Evolutionary conservation across 2,113 vertebrate genomes (phyloP).

Genomic region (Myodes glareolus): DNA sequence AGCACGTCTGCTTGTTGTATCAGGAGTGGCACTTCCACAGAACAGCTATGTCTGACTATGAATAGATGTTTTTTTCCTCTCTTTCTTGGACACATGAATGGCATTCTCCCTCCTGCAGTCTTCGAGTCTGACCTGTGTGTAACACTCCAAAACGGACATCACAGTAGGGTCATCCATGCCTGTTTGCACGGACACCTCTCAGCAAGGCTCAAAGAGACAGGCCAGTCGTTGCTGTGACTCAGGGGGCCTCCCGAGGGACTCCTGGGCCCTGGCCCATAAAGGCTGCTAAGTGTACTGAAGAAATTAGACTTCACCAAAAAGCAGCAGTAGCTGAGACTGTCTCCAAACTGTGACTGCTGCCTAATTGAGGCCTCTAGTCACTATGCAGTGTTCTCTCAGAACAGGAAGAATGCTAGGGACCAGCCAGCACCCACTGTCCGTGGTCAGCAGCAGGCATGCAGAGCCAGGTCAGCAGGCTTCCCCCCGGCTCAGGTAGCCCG

Average conservation of each 20-base stretch:
- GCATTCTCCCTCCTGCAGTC: conserved; percentile 63
- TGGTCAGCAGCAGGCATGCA: neutral
- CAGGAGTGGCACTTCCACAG: neutral
- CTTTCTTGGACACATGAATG: conserved; percentile 69
- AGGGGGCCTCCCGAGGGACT: conserved; percentile 30
- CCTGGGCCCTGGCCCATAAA: neutral
- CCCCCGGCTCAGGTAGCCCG: neutral
- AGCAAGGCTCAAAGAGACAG: conserved; percentile 45
- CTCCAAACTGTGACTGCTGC: neutral
- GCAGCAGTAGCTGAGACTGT: neutral
- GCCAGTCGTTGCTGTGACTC: neutral
- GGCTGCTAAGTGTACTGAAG: conserved; percentile 28
- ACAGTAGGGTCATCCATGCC: neutral
- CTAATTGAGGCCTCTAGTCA: neutral
- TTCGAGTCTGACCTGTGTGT: conserved; percentile 47
- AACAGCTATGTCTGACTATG: conserved; percentile 64
- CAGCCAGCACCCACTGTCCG: neutral
- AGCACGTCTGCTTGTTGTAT: conserved; percentile 25
- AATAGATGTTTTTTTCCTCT: conserved; percentile 63
- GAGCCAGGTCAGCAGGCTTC: neutral
- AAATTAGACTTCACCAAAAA: neutral
- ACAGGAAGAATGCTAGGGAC: neutral
- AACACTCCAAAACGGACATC: conserved; percentile 70
- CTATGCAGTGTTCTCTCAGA: neutral
- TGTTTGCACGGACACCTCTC: neutral